Percentiles rank a stretch among this genome's conserved stretches.
phyloP scores from a whole-genome alignment of 2,797 vertebrate genomes.

The Macropus fuliginosus region DNA sequence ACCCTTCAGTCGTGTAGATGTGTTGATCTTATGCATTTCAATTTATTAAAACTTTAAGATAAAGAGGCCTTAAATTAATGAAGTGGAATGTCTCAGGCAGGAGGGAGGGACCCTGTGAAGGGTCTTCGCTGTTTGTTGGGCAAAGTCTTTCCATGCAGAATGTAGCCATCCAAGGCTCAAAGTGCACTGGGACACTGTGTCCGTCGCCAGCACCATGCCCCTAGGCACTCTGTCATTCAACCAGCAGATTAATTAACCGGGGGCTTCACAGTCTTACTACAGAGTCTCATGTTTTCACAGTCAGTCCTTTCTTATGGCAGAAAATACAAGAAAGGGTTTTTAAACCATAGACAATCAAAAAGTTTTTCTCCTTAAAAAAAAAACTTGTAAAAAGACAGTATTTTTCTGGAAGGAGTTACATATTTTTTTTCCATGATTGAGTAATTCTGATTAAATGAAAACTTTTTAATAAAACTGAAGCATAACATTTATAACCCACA shows the following conservation, averaged over 20 bases:
- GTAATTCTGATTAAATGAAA: conserved; percentile 56
- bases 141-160: conserved; percentile 85
- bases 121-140: conserved; percentile 74
- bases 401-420: conserved; percentile 24
- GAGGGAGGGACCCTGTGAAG: conserved; percentile 57
- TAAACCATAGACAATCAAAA: conserved; percentile 57
- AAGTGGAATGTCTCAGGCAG: conserved; percentile 59
- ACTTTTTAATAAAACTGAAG: conserved; percentile 47
- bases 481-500: background rate
- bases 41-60: conserved; percentile 70
- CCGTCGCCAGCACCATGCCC: conserved; percentile 80
- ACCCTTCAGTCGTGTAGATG: conserved; percentile 31
- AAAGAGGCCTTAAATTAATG: conserved; percentile 71
- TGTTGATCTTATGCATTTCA: conserved; percentile 69
- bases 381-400: conserved; percentile 41
- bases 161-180: conserved; percentile 73
- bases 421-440: conserved; percentile 38
- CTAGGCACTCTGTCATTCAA: conserved; percentile 88
- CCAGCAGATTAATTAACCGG: conserved; percentile 87
- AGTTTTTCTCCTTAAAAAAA: conserved; percentile 14
- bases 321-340: conserved; percentile 63
- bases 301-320: conserved; percentile 56
- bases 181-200: conserved; percentile 61
- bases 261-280: conserved; percentile 75
- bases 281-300: conserved; percentile 63